These are phyloP conservation scores for Sphyrna mokarran DNA, from an alignment of 2,113 vertebrate genomes.

Conservation along the genomic window DNA sequence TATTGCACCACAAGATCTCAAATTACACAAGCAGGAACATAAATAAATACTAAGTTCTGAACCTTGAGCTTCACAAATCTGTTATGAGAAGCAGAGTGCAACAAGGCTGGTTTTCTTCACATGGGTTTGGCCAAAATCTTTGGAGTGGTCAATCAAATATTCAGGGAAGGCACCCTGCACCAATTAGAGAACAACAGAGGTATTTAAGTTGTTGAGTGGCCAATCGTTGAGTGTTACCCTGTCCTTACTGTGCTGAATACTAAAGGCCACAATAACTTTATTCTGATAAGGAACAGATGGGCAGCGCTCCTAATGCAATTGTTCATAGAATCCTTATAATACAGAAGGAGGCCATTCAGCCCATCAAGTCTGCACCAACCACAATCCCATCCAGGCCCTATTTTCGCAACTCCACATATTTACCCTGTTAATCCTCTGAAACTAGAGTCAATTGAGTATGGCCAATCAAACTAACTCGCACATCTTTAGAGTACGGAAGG, in stretches of 20 bases:
- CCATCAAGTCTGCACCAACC: too few species aligned
- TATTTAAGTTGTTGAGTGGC: background rate
- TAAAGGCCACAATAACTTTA: background rate
- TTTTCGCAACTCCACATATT: too few species aligned
- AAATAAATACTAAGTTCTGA: background rate
- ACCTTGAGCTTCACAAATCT: background rate
- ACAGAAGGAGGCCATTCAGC: too few species aligned
- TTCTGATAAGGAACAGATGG: background rate
- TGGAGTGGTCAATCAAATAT: background rate
- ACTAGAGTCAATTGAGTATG: too few species aligned
- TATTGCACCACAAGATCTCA: too few species aligned
- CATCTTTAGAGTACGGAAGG: too few species aligned
- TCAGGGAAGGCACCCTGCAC: background rate
- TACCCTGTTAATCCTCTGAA: too few species aligned
- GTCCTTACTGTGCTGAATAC: background rate
- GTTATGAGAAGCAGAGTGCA: background rate
- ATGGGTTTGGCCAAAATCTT: background rate
- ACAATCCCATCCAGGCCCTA: too few species aligned
- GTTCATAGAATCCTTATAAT: background rate
- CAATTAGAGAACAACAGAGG: background rate
- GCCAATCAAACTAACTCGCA: too few species aligned
- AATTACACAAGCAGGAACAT: background rate
- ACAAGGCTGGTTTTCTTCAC: background rate
- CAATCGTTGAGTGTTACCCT: background rate
- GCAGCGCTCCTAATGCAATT: background rate